Evolutionary conservation across 2,113 vertebrate genomes (phyloP).

Genomic region (western clawed frog (Xenopus tropicalis)): UCB_Xtro_10.0 CM004452.2:27972001-27972500

Average conservation of each 20-base stretch:
- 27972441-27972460: no score
- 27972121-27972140: conserved; percentile 5
- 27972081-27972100: neutral
- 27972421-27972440: neutral
- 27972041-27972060: conserved; percentile 2
- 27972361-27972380: conserved; percentile 4
- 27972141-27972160: neutral
- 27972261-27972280: neutral
- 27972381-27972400: neutral
- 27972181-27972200: neutral
- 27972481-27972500: no score
- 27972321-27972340: conserved; percentile 7
- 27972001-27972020: neutral
- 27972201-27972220: neutral
- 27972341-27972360: conserved; percentile 10
- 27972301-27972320: conserved; percentile 8
- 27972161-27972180: neutral
- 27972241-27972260: neutral
- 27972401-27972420: conserved; percentile 5
- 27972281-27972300: neutral
- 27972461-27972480: no score
- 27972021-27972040: neutral
- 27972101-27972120: neutral
- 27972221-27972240: neutral
- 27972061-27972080: neutral